Conservation (phyloP, 1,140 invertebrate genomes). For the Hylyphantes graminicola region DNA sequence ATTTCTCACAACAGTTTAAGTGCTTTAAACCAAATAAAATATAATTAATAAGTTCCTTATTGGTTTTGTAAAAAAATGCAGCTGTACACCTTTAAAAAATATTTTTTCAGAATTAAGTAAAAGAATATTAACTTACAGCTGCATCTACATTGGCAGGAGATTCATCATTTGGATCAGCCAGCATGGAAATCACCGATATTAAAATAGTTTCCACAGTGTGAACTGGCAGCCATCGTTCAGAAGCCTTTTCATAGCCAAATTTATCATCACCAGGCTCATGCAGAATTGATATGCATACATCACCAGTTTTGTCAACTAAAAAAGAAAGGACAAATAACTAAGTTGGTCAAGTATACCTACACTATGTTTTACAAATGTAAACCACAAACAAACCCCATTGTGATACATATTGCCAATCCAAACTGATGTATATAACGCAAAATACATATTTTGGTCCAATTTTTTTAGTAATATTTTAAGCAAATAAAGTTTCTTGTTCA, state of each 20-base stretch:
- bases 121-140: conserved; percentile 79
- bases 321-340: conserved; percentile 1
- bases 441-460: too few relatives aligned
- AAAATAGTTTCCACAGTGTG: conserved; percentile 99
- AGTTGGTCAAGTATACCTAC: background rate
- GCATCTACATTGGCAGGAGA: conserved; percentile 99
- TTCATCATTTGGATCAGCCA: conserved; percentile 99
- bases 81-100: conserved; percentile 2
- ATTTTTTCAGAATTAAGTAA: conserved; percentile 14
- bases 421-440: too few relatives aligned
- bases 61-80: background rate
- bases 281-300: conserved; percentile 99
- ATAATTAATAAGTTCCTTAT: background rate
- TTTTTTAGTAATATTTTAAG: too few relatives aligned
- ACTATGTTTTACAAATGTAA: too few relatives aligned
- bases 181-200: conserved; percentile 99
- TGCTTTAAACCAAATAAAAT: background rate
- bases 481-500: too few relatives aligned
- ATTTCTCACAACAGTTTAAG: background rate
- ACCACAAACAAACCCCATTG: too few relatives aligned
- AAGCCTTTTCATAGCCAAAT: conserved; percentile 99
- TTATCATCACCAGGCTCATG: conserved; percentile 99
- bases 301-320: conserved; percentile 92
- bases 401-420: too few relatives aligned
- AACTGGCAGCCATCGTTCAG: conserved; percentile 98